phyloP scores from a whole-genome alignment of 2,888 invertebrate species.

The Aelia acuminata region DNA sequence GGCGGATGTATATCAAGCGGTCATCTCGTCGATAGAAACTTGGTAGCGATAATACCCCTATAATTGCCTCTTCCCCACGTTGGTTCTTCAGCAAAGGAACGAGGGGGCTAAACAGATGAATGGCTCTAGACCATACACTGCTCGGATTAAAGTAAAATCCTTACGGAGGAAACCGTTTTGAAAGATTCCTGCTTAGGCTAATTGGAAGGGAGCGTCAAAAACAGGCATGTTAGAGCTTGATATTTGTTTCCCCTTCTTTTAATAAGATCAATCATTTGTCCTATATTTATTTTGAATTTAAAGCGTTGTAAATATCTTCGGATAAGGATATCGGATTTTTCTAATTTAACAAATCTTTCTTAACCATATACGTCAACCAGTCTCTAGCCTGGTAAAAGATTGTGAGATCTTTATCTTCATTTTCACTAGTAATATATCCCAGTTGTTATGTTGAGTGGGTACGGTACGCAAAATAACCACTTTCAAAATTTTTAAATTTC shows the following conservation, averaged over 20 bases:
- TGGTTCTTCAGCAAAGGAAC: conserved; percentile 18
- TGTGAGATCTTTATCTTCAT: no score
- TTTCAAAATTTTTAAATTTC: no score
- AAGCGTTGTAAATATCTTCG: no score
- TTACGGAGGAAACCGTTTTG: conserved; percentile 19
- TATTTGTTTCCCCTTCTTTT: not conserved
- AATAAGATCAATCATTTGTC: not conserved
- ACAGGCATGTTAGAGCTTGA: not conserved
- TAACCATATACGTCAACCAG: no score
- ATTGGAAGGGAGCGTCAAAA: conserved; percentile 39
- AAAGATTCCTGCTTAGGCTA: conserved; percentile 26
- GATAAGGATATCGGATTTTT: no score
- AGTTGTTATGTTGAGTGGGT: no score
- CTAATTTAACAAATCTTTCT: no score
- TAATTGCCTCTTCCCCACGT: conserved; percentile 53
- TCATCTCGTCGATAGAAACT: not conserved
- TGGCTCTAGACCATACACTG: conserved; percentile 10
- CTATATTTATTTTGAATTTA: not conserved
- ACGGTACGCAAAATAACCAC: no score
- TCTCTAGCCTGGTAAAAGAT: no score
- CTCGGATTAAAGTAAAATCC: conserved; percentile 48
- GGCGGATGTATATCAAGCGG: not conserved
- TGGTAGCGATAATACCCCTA: not conserved
- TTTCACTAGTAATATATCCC: no score
- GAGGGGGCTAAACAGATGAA: not conserved